Evolutionary conservation across 1,140 invertebrate species (phyloP).

Genomic region (Laupala kohalensis): DNA sequence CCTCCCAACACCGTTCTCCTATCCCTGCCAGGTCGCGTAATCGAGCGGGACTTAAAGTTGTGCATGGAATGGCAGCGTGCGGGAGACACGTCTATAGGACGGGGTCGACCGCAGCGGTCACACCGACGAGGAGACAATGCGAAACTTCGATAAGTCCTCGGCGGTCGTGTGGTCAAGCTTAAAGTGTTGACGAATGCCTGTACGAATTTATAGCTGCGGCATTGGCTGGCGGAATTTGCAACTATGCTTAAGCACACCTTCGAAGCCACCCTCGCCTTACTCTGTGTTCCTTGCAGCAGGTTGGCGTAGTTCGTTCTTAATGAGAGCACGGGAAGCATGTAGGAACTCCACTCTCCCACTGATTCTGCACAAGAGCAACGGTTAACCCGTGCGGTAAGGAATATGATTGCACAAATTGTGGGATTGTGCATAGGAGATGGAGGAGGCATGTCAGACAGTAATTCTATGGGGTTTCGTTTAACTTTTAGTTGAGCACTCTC

Average conservation of each 20-base stretch:
- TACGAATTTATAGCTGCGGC: neutral
- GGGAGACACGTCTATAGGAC: neutral
- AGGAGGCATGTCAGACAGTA: too few species aligned
- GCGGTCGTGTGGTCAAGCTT: neutral
- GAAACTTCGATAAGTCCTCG: neutral
- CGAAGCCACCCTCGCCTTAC: neutral
- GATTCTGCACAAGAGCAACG: too few species aligned
- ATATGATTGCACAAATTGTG: too few species aligned
- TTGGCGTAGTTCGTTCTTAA: too few species aligned
- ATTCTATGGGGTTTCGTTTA: too few species aligned
- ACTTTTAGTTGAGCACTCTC: too few species aligned
- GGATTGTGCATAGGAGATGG: too few species aligned
- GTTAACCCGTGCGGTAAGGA: too few species aligned
- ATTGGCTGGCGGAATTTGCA: neutral
- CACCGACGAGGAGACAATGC: neutral
- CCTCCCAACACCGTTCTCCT: too few species aligned
- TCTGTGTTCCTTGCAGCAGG: too few species aligned
- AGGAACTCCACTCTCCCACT: too few species aligned
- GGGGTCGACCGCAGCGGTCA: neutral
- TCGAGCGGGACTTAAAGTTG: neutral
- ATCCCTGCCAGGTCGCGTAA: neutral
- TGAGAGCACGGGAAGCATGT: too few species aligned
- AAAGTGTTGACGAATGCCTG: neutral
- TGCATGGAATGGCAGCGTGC: neutral
- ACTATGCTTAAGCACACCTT: neutral